A percentile compares a stretch with the other conserved stretches of the same genome.
Conservation (phyloP, 2,797 vertebrate species). For the Rhadinocentrus ornatus region DNA sequence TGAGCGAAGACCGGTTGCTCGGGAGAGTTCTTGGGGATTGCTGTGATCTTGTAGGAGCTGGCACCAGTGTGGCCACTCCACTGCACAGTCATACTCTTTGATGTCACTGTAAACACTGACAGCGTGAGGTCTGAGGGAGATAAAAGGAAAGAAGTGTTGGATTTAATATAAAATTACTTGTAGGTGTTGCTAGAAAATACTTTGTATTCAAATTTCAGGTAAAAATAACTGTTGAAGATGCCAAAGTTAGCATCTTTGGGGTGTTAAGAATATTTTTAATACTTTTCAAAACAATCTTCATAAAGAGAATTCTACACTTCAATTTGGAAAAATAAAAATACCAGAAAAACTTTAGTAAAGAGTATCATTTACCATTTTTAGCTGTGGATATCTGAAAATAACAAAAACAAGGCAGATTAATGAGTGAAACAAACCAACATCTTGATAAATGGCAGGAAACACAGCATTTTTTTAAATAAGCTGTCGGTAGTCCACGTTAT, state of each 20-base stretch:
- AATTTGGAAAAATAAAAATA: neutral
- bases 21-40: conserved; percentile 75
- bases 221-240: neutral
- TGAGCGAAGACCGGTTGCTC: conserved; percentile 65
- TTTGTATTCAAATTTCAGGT: neutral
- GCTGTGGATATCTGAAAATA: conserved; percentile 85
- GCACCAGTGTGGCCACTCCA: conserved; percentile 77
- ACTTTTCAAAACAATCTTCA: neutral
- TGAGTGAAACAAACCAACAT: conserved; percentile 32
- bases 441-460: conserved; percentile 27
- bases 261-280: neutral
- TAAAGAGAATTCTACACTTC: neutral
- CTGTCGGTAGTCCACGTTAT: conserved; percentile 58
- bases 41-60: conserved; percentile 84
- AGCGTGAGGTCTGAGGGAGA: conserved; percentile 76
- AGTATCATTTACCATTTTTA: conserved; percentile 82
- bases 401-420: conserved; percentile 54
- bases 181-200: neutral
- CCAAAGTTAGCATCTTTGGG: neutral
- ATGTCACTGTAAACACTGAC: conserved; percentile 84
- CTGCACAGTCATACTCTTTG: conserved; percentile 81
- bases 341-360: neutral
- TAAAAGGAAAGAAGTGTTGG: neutral
- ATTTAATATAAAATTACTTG: neutral
- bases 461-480: conserved; percentile 32